These are phyloP conservation scores for Polyodon spathula DNA, from an alignment of 2,113 vertebrate species.

Conservation along the genomic window DNA sequence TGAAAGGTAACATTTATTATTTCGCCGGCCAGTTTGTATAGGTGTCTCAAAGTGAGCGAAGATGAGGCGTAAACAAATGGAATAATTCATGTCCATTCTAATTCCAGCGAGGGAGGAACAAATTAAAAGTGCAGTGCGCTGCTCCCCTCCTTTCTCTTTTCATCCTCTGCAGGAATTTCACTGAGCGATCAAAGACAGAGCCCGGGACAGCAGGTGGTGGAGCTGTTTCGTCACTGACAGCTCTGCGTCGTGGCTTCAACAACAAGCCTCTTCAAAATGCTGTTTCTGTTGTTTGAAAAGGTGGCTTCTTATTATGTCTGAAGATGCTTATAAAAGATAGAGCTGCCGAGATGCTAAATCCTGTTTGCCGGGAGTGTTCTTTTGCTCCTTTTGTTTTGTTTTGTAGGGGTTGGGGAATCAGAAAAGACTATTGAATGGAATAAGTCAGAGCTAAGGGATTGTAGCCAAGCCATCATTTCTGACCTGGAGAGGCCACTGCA, in stretches of 20 bases:
- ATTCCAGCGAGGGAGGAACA: slow-evolving; percentile 32
- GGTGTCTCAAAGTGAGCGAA: slow-evolving; percentile 15
- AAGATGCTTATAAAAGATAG: slow-evolving; percentile 30
- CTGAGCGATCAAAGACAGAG: slow-evolving; percentile 57
- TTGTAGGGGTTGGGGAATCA: no score
- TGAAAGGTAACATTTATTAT: slow-evolving; percentile 24
- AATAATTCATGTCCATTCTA: slow-evolving; percentile 42
- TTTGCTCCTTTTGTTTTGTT: no score
- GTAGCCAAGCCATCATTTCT: no score
- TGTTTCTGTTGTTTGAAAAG: slow-evolving; percentile 21
- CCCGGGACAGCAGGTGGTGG: slow-evolving; percentile 46
- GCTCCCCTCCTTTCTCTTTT: slow-evolving; percentile 27
- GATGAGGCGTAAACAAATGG: slow-evolving; percentile 22
- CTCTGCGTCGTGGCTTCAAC: slow-evolving; percentile 30
- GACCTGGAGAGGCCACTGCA: no score
- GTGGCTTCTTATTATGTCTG: slow-evolving; percentile 43
- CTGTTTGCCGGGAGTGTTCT: slow-evolving; percentile 2
- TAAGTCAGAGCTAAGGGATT: no score
- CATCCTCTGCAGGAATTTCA: slow-evolving; percentile 57
- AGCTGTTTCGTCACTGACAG: slow-evolving; percentile 48
- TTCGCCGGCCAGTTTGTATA: slow-evolving; percentile 18
- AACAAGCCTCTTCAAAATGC: slow-evolving; percentile 19
- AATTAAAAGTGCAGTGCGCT: slow-evolving; percentile 25
- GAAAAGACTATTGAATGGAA: no score
- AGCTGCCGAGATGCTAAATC: slow-evolving; percentile 21